Conservation (phyloP, 2,797 vertebrate genomes). For the Pseudochromis fuscus region DNA sequence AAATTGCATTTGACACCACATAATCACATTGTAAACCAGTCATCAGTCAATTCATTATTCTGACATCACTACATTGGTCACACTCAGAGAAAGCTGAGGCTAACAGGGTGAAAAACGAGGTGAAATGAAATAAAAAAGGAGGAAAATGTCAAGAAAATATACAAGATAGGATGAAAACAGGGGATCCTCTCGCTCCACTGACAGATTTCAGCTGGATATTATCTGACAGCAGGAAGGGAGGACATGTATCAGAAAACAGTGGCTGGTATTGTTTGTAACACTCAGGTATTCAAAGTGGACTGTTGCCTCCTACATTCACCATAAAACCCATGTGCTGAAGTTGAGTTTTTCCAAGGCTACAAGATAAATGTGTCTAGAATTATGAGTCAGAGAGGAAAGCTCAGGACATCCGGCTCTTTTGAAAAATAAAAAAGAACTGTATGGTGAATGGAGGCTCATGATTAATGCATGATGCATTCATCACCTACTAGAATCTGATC, state of each 20-base stretch:
- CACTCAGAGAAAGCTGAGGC: not conserved
- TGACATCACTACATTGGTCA: not conserved
- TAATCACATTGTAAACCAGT: no score
- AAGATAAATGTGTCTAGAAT: constrained; percentile 3
- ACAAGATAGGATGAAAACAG: constrained; percentile 19
- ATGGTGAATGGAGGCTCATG: constrained; percentile 3
- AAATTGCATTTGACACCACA: no score
- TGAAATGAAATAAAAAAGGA: not conserved
- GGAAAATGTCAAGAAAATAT: constrained; percentile 4
- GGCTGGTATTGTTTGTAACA: no score
- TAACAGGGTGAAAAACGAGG: not conserved
- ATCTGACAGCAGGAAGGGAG: constrained; percentile 1
- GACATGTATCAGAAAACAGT: not conserved
- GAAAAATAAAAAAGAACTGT: not conserved
- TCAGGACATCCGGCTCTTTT: not conserved
- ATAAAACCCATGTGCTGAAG: not conserved
- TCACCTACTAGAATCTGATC: constrained; percentile 12
- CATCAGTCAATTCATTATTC: no score
- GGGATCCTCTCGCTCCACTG: constrained; percentile 9
- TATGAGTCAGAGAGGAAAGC: not conserved
- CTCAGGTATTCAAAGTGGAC: not conserved
- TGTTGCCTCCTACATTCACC: not conserved
- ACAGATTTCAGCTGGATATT: constrained; percentile 10
- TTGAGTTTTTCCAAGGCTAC: constrained; percentile 17
- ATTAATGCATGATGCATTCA: constrained; percentile 7